phyloP scores from a whole-genome alignment of 92 coral and sea anemone species.

The Phymanthus crucifer region DNA sequence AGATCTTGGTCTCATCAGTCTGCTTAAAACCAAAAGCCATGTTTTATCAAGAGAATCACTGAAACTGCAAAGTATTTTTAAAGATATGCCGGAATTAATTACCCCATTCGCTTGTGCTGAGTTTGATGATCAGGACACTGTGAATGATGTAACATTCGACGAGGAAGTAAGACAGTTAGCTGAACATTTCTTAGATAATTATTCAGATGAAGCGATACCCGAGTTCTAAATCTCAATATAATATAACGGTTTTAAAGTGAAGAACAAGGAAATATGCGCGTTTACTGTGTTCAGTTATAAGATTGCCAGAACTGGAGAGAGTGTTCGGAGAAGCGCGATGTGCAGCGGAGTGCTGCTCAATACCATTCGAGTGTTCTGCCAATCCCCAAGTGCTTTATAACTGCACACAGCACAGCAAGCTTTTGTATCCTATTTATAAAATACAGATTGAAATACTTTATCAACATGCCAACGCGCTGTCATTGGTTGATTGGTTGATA shows the following conservation, averaged over 20 bases:
- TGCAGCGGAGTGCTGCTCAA: too few relatives aligned
- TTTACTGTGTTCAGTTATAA: too few relatives aligned
- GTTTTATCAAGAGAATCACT: not conserved
- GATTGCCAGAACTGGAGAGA: too few relatives aligned
- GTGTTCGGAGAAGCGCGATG: too few relatives aligned
- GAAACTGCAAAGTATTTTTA: not conserved
- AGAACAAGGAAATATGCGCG: too few relatives aligned
- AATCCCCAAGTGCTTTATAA: too few relatives aligned
- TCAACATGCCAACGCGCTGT: too few relatives aligned
- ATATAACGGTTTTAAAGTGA: not conserved
- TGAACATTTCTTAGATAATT: not conserved
- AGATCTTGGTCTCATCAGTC: not conserved
- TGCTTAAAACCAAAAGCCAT: not conserved
- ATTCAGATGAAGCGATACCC: slow-evolving; percentile 1
- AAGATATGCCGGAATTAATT: not conserved
- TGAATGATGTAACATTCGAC: not conserved
- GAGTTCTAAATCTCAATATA: not conserved
- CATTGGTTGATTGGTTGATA: too few relatives aligned
- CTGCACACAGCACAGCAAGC: too few relatives aligned
- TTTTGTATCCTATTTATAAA: too few relatives aligned
- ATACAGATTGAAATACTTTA: too few relatives aligned
- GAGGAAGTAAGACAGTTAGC: not conserved
- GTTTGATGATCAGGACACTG: not conserved
- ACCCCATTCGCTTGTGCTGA: slow-evolving; percentile 1
- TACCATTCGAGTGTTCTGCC: too few relatives aligned